Evolutionary conservation across 1,140 invertebrate genomes (phyloP), one percentile per base, ranked within the genome.

Genomic region (Cydia amplana): DNA sequence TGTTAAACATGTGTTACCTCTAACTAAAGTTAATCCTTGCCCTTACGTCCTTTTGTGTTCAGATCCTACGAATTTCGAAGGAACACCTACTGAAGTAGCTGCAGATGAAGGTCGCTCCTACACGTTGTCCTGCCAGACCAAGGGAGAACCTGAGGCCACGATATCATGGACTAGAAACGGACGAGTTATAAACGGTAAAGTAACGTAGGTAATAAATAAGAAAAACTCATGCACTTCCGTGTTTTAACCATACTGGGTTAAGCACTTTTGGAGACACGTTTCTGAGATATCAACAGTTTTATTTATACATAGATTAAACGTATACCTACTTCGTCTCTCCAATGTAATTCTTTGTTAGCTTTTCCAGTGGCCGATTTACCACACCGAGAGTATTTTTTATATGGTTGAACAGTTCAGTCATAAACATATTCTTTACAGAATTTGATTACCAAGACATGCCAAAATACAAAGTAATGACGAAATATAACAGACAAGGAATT

Each of bases 101-200:
- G 82, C 83, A 14, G 85, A 89, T 46, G 64, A 78, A 16, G 88
- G 88, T 3, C 80, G 89, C 0, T 85, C 89, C 9, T 87, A 88
- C 16, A 91, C 91, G 0, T 76, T 92, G 9, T 80, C 85, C 0
- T 92, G 91, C 74, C 84, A 87, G 60, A 85, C 88, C 2, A 83
- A 81, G 75, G 89, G 89, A 12, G 80, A 87, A 6, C 91, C 89
- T n/a, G 88, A 91, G 65, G 89, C 91, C 0, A 79, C 80, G 40
- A 74, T 92, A 4, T 60, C 81, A 1, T 92, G 91, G 91, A 79
- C 76, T 32, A 83, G 86, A 77, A 83, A 90, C 76, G 89, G 84
- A 23, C 78, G 86, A 76, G 74, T 80, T 20, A 83, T 91, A 16
- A 79, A 72, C 18, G 88, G 88, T 89, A 80, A 74, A 18, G 43